These are phyloP conservation scores for Syndactyla subalaris DNA, from an alignment of 2,797 vertebrate species.

Conservation along the genomic window DNA sequence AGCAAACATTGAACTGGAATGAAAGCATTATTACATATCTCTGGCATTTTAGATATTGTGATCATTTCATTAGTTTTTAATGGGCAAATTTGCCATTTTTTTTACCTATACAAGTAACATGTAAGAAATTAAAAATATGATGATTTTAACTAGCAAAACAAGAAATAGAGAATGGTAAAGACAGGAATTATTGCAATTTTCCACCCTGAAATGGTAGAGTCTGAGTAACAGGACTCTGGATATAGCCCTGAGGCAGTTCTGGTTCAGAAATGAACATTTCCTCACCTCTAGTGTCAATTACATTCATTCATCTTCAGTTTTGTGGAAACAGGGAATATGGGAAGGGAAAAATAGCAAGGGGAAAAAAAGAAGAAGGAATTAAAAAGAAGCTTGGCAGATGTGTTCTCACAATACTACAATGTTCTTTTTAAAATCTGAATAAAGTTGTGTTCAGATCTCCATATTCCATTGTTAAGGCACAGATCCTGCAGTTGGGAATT, in stretches of 20 bases:
- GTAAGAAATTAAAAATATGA: slow-evolving; percentile 27
- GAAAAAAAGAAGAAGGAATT: background rate
- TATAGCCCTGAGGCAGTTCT: slow-evolving; percentile 57
- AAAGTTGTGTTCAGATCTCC: slow-evolving; percentile 47
- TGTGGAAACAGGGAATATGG: background rate
- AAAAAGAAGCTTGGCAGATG: slow-evolving; percentile 19
- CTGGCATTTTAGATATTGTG: background rate
- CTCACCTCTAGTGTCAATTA: slow-evolving; percentile 67
- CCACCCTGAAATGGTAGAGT: slow-evolving; percentile 51
- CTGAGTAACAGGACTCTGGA: slow-evolving; percentile 60
- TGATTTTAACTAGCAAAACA: slow-evolving; percentile 46
- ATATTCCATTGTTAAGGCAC: slow-evolving; percentile 33
- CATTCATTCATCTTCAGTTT: slow-evolving; percentile 55
- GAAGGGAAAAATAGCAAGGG: background rate
- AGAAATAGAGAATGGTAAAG: slow-evolving; percentile 43
- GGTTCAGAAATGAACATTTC: slow-evolving; percentile 61
- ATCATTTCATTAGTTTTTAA: background rate
- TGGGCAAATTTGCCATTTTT: background rate
- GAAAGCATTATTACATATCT: slow-evolving; percentile 5
- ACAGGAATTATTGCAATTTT: slow-evolving; percentile 49
- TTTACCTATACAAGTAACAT: slow-evolving; percentile 17
- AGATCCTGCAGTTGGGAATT: slow-evolving; percentile 59
- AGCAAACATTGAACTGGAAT: slow-evolving; percentile 27
- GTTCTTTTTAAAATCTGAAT: slow-evolving; percentile 60
- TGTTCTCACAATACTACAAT: background rate